A percentile compares a stretch with the other conserved stretches of the same genome.
Conservation (phyloP, 2,113 vertebrate species). For the Rhabdomys dilectus region DNA sequence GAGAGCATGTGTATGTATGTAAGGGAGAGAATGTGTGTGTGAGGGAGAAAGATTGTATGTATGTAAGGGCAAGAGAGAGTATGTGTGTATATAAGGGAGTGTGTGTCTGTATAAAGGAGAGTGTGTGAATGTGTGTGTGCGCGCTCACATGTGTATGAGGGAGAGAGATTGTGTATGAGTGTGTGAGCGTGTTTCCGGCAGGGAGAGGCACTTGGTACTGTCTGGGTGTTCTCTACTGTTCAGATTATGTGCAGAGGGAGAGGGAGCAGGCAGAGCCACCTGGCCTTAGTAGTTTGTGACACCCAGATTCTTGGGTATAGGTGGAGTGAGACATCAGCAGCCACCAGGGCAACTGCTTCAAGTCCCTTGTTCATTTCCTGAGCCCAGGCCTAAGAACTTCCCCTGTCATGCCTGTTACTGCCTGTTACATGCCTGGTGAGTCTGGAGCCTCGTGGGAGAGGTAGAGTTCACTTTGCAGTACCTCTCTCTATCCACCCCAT, state of each 20-base stretch:
- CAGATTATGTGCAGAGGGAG: background rate
- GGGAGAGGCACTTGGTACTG: background rate
- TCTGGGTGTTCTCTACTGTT: background rate
- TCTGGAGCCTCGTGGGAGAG: accelerated
- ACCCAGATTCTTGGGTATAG: background rate
- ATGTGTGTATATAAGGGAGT: background rate
- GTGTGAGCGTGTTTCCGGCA: background rate
- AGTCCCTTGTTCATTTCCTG: accelerated
- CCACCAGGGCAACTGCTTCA: accelerated
- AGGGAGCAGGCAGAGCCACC: background rate
- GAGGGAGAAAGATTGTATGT: too few species aligned
- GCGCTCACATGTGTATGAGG: background rate
- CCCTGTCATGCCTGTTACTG: accelerated
- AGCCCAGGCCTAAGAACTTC: accelerated
- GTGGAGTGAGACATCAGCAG: background rate
- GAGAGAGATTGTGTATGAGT: too few species aligned
- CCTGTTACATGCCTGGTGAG: accelerated
- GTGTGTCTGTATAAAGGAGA: background rate
- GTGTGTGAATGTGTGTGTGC: background rate
- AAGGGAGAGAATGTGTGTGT: too few species aligned
- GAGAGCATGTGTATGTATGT: too few species aligned
- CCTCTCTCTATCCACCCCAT: background rate
- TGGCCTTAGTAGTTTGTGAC: background rate
- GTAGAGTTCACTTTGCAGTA: accelerated
- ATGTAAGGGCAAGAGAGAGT: background rate